phyloP scores from a whole-genome alignment of 2,888 invertebrate species.

The Drosophila niveifrons region DNA sequence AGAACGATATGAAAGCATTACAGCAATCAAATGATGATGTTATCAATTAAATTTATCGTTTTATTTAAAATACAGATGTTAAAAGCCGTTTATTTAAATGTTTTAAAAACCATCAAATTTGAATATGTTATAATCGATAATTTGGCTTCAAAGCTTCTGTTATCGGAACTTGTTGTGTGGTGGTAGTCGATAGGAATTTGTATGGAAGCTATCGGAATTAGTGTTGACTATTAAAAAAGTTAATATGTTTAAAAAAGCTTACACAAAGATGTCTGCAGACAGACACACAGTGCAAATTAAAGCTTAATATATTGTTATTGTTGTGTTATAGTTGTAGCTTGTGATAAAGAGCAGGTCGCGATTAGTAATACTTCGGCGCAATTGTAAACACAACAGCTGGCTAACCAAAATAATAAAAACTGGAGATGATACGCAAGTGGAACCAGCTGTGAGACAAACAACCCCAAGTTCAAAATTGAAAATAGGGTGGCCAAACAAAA shows the following conservation, averaged over 20 bases:
- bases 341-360: background rate
- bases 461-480: constrained; percentile 35
- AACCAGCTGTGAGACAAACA: constrained; percentile 49
- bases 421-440: constrained; percentile 17
- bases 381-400: constrained; percentile 47
- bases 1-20: constrained; percentile 86
- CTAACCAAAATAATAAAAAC: constrained; percentile 18
- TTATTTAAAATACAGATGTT: background rate
- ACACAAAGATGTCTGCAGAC: background rate
- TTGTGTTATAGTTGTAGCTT: constrained; percentile 7
- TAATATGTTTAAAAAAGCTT: constrained; percentile 13
- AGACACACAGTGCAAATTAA: constrained; percentile 4
- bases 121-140: constrained; percentile 7
- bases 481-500: constrained; percentile 35
- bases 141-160: background rate
- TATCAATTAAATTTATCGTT: constrained; percentile 22
- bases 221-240: constrained; percentile 10
- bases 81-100: background rate
- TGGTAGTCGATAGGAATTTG: constrained; percentile 6
- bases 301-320: constrained; percentile 16
- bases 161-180: constrained; percentile 38
- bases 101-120: background rate
- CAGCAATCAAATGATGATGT: constrained; percentile 56
- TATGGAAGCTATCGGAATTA: too few relatives aligned
- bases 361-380: constrained; percentile 14